Evolutionary conservation across 2,113 vertebrate genomes (phyloP), one percentile per base, ranked within the genome.

Genomic region (Campylomormyrus tamandua): DNA sequence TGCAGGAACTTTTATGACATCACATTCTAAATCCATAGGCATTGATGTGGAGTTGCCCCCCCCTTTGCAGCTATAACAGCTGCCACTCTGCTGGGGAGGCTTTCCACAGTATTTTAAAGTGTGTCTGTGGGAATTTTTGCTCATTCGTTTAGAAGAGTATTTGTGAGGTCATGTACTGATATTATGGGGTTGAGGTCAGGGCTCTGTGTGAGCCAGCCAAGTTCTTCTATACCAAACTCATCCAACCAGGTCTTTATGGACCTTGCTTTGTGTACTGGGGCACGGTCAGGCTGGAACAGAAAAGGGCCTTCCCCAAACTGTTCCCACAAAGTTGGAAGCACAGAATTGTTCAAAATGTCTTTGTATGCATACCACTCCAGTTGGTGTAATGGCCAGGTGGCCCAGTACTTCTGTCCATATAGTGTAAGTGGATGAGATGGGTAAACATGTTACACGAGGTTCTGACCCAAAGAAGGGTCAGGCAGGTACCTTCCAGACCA

Each of bases 401-500:
- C 8, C 8, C 58, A 11, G 9, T 4, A 11, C 58, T 66, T 66
- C 9, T 27, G 58, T 27, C n/a, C 10, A 31, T 66, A 27, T 27
- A 66, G 9, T 66, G 62, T 31, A 66, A 66, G 62, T 27, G n/a
- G n/a, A 31, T 66, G 62, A 27, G n/a, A 66, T 27, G n/a, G 13
- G 15, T 42, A 77, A 35, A 17, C 70, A 77, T 15, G 31, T 77
- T 17, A 35, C 35, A 39, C 31, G 19, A 35, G 27, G 31, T 35
- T 74, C 27, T 35, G 70, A 74, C 27, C 70, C 11, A 15, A 5
- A 13, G 66, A 74, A 39, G 35, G 31, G 15, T 7, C 31, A 39
- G 6, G 13, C 15, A 42, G 35, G 13, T 46, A 96, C 96, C 96
- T 99, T 99, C 98, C 98, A 99, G 92, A 99, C 96, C 58, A 99